Evolutionary conservation across 2,888 invertebrate genomes (phyloP).

Genomic region (Tortrix viridana): DNA sequence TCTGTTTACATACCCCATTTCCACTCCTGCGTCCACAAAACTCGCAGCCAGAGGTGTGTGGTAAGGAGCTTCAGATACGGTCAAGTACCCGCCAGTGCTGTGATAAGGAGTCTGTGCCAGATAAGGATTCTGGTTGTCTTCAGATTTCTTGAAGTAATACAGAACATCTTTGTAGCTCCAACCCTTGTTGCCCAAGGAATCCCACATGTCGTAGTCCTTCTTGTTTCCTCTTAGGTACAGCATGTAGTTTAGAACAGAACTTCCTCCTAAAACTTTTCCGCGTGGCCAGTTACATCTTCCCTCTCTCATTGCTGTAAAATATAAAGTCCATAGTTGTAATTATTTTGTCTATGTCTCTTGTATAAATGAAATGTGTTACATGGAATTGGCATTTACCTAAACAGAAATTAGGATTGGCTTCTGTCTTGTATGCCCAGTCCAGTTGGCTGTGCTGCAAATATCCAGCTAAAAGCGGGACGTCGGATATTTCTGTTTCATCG

Average conservation of each 20-base stretch:
- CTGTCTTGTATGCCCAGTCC: slow-evolving; percentile 97
- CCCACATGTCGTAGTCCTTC: slow-evolving; percentile 96
- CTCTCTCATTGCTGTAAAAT: slow-evolving; percentile 89
- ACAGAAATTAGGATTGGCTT: slow-evolving; percentile 92
- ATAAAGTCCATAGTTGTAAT: neutral
- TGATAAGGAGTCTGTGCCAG: slow-evolving; percentile 91
- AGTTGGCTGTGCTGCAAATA: slow-evolving; percentile 93
- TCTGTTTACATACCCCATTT: slow-evolving; percentile 93
- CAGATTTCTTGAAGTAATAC: slow-evolving; percentile 95
- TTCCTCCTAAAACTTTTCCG: slow-evolving; percentile 96
- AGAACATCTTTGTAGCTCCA: slow-evolving; percentile 93
- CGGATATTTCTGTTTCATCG: slow-evolving; percentile 95
- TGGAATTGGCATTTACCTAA: slow-evolving; percentile 83
- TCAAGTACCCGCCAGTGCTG: slow-evolving; percentile 91
- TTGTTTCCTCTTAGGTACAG: slow-evolving; percentile 94
- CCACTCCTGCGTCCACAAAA: slow-evolving; percentile 92
- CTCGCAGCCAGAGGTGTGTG: slow-evolving; percentile 92
- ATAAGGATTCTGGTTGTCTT: slow-evolving; percentile 95
- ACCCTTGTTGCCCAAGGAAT: slow-evolving; percentile 92
- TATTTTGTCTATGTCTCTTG: neutral
- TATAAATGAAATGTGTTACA: neutral
- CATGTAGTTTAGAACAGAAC: slow-evolving; percentile 96
- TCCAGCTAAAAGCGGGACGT: slow-evolving; percentile 94
- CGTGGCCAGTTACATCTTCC: slow-evolving; percentile 95
- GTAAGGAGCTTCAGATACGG: slow-evolving; percentile 94